Base-by-base conservation (phyloP, 2,888 invertebrate genomes). In the Drosophila suboccidentalis region DNA sequence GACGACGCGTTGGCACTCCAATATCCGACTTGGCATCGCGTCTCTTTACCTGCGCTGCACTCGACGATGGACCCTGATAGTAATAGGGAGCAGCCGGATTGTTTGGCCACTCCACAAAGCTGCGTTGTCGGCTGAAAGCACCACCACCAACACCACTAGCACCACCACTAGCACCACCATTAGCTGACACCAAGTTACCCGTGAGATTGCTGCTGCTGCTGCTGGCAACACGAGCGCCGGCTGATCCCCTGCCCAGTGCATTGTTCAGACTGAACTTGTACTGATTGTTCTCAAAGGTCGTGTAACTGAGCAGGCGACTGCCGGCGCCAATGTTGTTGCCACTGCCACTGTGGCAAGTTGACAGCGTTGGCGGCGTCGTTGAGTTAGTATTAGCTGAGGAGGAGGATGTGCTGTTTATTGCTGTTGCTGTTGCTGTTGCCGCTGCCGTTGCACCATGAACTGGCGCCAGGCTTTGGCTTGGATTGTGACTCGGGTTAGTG, bases 201-300 rank as follows among this genome's bases (percentile, higher is more conserved):
- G 91, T 87, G 64, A 90, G 76, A 80, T 88, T 91, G 71, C 78
- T 80, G 75, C 79, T 87, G 75, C 85, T 79, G 76, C 87, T 78
- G 71, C 80, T 63, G 47, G 81, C 82, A 62, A 59, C 75, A 69
- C 75, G 75, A 70, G 70, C 70, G 67, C 71, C 68, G 47, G 54
- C 75, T 63, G 63, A 58, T 26, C 76, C 71, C 62, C 79, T 84
- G 60, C 84, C 90, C 69, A 89, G 85, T 44, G 86, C 92, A 87
- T 92, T 92, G 79, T 92, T 93, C 79, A 93, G 77, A 74, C 93
- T 93, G 86, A 93, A 93, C 86, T 93, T 93, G 87, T 93, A 93
- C 75, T 93, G 93, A 86, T 93, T 93, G 80, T 93, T 92, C 87
- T 92, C 92, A 81, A 92, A 93, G 69, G 92, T 91, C 53, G 93